Conservation (phyloP, 2,113 vertebrate genomes). For the Callithrix jacchus region DNA sequence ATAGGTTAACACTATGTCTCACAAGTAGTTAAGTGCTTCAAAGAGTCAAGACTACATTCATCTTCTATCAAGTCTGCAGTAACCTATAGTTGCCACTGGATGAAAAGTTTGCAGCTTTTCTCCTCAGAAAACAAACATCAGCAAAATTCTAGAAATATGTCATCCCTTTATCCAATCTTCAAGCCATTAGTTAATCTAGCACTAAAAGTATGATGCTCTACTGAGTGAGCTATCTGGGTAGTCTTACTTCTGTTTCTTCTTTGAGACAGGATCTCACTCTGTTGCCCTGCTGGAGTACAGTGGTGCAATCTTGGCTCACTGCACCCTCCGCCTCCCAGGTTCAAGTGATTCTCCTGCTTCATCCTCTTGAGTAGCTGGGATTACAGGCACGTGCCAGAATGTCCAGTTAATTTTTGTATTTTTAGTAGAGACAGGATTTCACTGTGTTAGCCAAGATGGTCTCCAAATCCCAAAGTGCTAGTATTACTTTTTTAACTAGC, state of each 20-base stretch:
- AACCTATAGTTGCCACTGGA: background rate
- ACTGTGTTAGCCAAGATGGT: too few species aligned
- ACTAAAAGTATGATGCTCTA: background rate
- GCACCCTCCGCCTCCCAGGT: too few species aligned
- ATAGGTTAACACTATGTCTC: background rate
- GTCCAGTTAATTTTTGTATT: too few species aligned
- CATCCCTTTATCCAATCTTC: background rate
- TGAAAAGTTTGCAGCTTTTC: background rate
- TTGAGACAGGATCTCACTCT: too few species aligned
- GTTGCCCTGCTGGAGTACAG: too few species aligned
- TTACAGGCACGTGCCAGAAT: too few species aligned
- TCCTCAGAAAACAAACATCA: slow-evolving; percentile 6
- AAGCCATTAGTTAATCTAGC: background rate
- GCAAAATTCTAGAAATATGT: background rate
- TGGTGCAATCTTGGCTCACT: too few species aligned
- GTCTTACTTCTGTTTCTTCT: background rate
- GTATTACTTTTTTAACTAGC: background rate
- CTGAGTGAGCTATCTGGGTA: background rate
- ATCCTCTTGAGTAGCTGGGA: too few species aligned
- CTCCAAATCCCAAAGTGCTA: too few species aligned
- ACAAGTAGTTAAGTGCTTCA: background rate
- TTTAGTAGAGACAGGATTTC: too few species aligned
- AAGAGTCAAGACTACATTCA: background rate
- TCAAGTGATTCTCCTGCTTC: too few species aligned
- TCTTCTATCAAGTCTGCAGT: background rate